Conservation (phyloP, 2,797 vertebrate species). For the Scyliorhinus canicula region DNA sequence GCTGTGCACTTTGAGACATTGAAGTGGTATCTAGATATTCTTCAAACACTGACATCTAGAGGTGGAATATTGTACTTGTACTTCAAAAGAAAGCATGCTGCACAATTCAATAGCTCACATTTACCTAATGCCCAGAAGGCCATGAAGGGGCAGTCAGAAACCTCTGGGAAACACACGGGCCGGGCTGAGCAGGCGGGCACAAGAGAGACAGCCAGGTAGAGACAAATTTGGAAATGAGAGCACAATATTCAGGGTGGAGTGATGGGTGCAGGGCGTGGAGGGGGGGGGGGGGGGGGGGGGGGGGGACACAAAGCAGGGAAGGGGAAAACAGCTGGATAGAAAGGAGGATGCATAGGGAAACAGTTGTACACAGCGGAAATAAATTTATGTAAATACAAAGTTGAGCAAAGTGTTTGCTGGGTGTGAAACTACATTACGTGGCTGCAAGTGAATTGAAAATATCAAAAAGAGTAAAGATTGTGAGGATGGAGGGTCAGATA, state of each 20-base stretch:
- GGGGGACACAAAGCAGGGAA: background rate
- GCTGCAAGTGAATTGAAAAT: background rate
- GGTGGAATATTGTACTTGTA: background rate
- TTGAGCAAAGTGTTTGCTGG: background rate
- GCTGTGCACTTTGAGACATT: background rate
- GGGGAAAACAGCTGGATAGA: background rate
- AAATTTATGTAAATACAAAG: background rate
- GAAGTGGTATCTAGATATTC: background rate
- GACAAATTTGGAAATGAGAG: background rate
- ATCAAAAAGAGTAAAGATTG: background rate
- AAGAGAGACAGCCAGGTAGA: too few species aligned
- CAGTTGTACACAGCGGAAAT: background rate
- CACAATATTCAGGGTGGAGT: background rate
- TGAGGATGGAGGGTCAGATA: background rate
- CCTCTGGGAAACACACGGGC: too few species aligned
- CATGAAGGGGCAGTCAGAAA: too few species aligned
- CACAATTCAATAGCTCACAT: background rate
- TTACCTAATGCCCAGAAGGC: too few species aligned
- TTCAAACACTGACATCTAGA: conserved; percentile 6
- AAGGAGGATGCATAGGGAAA: background rate
- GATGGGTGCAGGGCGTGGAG: too few species aligned
- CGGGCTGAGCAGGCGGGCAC: too few species aligned
- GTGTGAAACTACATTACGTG: background rate
- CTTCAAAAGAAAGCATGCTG: background rate
- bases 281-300: background rate